Percentiles rank a stretch among this genome's conserved stretches.
phyloP scores from a whole-genome alignment of 2,113 vertebrate genomes.

The Pterophyllum scalare region DNA sequence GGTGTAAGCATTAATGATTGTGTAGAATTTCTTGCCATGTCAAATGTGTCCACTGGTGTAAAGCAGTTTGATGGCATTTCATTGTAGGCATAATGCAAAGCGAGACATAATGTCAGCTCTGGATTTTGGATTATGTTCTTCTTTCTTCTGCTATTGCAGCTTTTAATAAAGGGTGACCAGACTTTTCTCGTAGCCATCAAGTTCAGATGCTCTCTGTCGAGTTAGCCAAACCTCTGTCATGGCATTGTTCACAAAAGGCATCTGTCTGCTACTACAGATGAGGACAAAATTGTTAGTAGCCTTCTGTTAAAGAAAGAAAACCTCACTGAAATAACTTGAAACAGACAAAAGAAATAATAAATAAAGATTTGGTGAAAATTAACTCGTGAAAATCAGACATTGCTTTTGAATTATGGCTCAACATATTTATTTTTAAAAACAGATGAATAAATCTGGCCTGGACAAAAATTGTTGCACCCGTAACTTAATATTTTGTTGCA shows the following conservation, averaged over 20 bases:
- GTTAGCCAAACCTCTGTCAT: background rate
- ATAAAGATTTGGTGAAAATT: no score
- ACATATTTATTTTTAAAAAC: no score
- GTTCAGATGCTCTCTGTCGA: background rate
- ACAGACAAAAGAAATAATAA: no score
- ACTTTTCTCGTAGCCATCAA: background rate
- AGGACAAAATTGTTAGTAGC: no score
- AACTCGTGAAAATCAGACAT: no score
- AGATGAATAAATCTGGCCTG: no score
- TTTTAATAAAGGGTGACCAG: background rate
- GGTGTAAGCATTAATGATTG: conserved; percentile 14
- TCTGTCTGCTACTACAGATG: background rate
- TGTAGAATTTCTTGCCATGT: conserved; percentile 16
- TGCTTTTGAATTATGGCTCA: no score
- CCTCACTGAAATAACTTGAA: no score
- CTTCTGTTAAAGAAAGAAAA: no score
- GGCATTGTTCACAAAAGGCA: background rate
- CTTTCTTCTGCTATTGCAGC: background rate
- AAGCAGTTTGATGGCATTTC: conserved; percentile 10
- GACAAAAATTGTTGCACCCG: no score
- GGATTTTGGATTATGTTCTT: background rate
- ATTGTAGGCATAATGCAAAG: background rate
- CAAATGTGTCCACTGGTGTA: background rate
- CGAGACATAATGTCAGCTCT: conserved; percentile 1
- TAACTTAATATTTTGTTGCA: no score